phyloP scores from a whole-genome alignment of 2,113 vertebrate species.

The Vidua macroura region DNA sequence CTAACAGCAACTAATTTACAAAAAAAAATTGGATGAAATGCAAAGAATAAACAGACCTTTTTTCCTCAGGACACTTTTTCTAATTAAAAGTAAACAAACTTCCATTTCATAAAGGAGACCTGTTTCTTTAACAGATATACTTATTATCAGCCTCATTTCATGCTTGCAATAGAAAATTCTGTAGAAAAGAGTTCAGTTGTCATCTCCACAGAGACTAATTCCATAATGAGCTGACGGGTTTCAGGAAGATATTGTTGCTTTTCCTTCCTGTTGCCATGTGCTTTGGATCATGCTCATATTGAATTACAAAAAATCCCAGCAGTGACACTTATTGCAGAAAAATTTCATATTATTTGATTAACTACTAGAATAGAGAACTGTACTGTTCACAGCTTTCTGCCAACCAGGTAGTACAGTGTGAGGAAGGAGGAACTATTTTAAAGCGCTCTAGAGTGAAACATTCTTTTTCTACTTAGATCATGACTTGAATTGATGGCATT shows the following conservation, averaged over 20 bases:
- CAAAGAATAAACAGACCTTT: background rate
- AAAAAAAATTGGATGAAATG: background rate
- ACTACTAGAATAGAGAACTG: background rate
- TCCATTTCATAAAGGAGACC: background rate
- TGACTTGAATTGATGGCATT: background rate
- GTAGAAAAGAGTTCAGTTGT: conserved; percentile 4
- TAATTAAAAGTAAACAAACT: conserved; percentile 47
- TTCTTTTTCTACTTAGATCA: background rate
- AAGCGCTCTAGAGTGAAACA: background rate
- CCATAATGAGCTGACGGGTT: background rate
- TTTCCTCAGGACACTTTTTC: conserved; percentile 13
- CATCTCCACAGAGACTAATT: conserved; percentile 38
- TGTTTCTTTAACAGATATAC: background rate
- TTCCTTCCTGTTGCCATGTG: conserved; percentile 30
- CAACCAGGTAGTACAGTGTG: background rate
- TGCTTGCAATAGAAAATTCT: background rate
- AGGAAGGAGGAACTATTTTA: background rate
- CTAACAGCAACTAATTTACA: background rate
- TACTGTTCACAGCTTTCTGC: background rate
- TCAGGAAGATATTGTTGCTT: background rate
- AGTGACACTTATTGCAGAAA: background rate
- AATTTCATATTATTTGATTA: background rate
- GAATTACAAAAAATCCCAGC: background rate
- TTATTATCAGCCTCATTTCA: background rate
- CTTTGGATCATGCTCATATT: background rate